A percentile compares a stretch with the other conserved stretches of the same genome.
Conservation (phyloP, 2,113 vertebrate genomes). For the Suricata suricatta region DNA sequence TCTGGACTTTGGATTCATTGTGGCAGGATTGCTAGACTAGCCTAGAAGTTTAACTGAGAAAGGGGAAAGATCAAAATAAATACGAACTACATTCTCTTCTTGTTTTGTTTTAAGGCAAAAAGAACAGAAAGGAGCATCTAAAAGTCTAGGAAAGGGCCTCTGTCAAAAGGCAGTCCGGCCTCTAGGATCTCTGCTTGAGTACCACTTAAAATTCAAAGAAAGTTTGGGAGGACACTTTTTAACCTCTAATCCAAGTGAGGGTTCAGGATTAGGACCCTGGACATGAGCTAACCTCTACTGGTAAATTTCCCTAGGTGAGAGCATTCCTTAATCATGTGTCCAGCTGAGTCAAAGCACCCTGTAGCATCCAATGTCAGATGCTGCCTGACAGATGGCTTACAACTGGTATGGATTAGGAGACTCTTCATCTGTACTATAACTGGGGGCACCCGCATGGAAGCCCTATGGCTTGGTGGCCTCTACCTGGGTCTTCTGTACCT, state of each 20-base stretch:
- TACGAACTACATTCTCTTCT: background rate
- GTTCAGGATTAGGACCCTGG: background rate
- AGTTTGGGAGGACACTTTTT: background rate
- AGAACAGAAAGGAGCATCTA: background rate
- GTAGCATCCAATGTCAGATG: background rate
- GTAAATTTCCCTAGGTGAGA: background rate
- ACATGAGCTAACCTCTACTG: rapidly evolving
- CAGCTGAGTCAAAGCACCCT: background rate
- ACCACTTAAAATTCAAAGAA: background rate
- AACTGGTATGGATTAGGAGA: background rate
- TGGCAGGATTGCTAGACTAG: background rate
- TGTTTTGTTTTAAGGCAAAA: background rate
- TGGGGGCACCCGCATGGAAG: background rate
- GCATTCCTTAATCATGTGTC: background rate
- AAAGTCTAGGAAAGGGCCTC: background rate
- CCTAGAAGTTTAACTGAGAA: background rate
- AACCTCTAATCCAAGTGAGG: background rate
- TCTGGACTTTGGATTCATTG: background rate
- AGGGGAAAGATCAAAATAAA: background rate
- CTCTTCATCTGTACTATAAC: background rate
- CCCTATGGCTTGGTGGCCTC: background rate
- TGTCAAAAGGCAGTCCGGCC: rapidly evolving
- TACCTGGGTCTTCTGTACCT: background rate
- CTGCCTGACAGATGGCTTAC: background rate
- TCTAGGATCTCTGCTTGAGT: background rate